phyloP scores from a whole-genome alignment of 2,888 invertebrate genomes.

The Cantharis nigra region DNA sequence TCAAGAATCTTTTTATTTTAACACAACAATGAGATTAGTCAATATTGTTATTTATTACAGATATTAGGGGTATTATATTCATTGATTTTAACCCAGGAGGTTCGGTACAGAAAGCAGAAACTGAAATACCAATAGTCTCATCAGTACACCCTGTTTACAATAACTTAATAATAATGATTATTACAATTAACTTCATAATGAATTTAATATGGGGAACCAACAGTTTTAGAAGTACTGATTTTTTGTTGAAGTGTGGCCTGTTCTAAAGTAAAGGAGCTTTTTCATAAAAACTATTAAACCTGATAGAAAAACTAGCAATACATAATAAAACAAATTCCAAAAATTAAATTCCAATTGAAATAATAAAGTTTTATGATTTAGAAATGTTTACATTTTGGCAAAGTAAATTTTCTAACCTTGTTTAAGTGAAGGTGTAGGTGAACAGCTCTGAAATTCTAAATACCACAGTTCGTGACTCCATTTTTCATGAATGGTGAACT shows the following conservation, averaged over 20 bases:
- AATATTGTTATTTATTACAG: too few relatives aligned
- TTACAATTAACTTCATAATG: too few relatives aligned
- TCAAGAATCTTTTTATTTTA: too few relatives aligned
- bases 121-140: too few relatives aligned
- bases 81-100: too few relatives aligned
- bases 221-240: not conserved
- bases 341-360: not conserved
- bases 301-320: not conserved
- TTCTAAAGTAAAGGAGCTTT: not conserved
- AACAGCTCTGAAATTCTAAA: conserved; percentile 1
- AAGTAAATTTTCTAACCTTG: not conserved
- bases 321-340: not conserved
- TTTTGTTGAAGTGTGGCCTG: not conserved
- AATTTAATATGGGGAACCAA: not conserved
- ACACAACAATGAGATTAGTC: too few relatives aligned
- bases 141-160: too few relatives aligned
- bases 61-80: too few relatives aligned
- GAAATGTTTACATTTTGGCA: not conserved
- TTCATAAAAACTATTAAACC: not conserved
- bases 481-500: conserved; percentile 24
- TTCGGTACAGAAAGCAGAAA: too few relatives aligned
- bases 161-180: too few relatives aligned
- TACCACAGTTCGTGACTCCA: conserved; percentile 16
- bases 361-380: not conserved
- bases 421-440: not conserved